phyloP scores from a whole-genome alignment of 2,888 invertebrate genomes.

The Chymomyza caudatula region DNA sequence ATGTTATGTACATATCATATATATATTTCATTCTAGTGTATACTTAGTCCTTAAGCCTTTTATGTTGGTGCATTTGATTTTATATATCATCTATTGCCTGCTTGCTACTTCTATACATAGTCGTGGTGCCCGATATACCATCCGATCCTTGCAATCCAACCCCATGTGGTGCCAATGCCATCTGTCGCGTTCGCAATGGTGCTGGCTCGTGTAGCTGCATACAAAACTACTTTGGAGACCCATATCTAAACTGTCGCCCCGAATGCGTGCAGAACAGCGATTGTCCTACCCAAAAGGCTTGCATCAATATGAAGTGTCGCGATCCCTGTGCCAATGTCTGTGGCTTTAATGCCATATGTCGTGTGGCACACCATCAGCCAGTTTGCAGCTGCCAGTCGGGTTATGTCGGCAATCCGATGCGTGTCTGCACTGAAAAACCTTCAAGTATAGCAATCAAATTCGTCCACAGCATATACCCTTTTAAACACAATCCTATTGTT shows the following conservation, averaged over 20 bases:
- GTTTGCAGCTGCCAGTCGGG: conserved; percentile 86
- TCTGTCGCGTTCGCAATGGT: conserved; percentile 89
- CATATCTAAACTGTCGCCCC: conserved; percentile 90
- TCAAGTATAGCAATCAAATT: conserved; percentile 64
- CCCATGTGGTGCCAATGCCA: conserved; percentile 91
- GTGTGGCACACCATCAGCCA: conserved; percentile 89
- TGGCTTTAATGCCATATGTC: conserved; percentile 90
- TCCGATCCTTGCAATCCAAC: conserved; percentile 87
- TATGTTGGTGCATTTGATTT: not conserved
- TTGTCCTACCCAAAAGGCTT: conserved; percentile 87
- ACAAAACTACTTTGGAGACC: conserved; percentile 90
- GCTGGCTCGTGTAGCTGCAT: conserved; percentile 90
- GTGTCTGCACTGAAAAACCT: conserved; percentile 83
- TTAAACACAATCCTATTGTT: not conserved
- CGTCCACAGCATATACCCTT: not conserved
- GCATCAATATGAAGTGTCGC: conserved; percentile 89
- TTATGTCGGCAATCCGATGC: conserved; percentile 88
- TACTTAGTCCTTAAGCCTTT: conserved; percentile 2
- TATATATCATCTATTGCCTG: conserved; percentile 25
- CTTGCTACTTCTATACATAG: conserved; percentile 43
- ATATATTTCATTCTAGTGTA: conserved; percentile 6
- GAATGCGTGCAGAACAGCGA: conserved; percentile 93
- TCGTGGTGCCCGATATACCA: conserved; percentile 80
- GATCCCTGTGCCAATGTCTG: conserved; percentile 91
- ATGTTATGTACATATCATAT: conserved; percentile 55